Evolutionary conservation across 2,113 vertebrate species (phyloP), one percentile per base, ranked within the genome.

Genomic region (Prietella phreatophila): DNA sequence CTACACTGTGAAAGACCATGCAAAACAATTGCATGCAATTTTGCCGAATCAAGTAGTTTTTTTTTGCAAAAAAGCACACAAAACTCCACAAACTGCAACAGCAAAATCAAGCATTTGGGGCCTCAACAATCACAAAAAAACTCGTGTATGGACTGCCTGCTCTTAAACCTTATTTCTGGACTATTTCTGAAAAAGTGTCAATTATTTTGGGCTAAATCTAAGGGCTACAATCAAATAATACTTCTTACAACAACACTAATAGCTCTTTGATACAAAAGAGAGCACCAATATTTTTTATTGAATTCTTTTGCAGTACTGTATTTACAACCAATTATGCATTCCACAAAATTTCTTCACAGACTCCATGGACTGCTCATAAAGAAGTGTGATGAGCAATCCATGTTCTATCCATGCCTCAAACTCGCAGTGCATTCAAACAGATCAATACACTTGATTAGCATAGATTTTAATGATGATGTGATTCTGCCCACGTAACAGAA

Each of bases 391-490:
- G 33, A 81, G 78, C n/a, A 33, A 61, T 82, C 55, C 20, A 60
- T 60, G 55, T 82, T 82, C 30, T 11, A 39, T 39, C 20, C 33
- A 42, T 1, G 5, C 20, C 33, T 22, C 20, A 61, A 82, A 61
- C 20, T 20, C 30, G 22, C n/a, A 80, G 50, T 4, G 14, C n/a
- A 55, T 81, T 81, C n/a, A 36, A 58, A 58, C 53, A 39, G 56
- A 42, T 82, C 63, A 55, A 69, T 55, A 53, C 53, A 58, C 39
- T 85, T 75, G 50, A 73, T 85, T 85, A 85, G 13, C 6, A 58
- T 9, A 73, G 50, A 61, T 27, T 42, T 73, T 75, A 85, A 85
- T 84, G 42, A 85, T 69, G 58, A 85, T 39, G 22, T 5, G 56
- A 61, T 61, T 42, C 56, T 39, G 33, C 33, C 20, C 19, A 25